Base-by-base conservation (phyloP, 1,140 invertebrate genomes). In the Manduca sexta region DNA sequence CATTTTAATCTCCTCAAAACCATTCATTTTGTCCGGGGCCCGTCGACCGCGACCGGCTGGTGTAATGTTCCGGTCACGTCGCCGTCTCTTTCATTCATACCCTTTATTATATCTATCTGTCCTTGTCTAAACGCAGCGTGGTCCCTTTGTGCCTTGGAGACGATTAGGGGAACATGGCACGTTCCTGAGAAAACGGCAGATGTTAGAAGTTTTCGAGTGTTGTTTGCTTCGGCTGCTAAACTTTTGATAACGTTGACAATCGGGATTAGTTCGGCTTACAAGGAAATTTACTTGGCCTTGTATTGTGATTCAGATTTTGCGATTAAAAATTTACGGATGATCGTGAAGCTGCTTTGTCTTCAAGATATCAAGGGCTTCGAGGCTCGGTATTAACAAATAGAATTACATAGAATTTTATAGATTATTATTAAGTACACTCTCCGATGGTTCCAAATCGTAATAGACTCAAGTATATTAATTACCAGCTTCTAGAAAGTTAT, bases 151-250 rank as follows among this genome's bases (percentile, higher is more conserved):
- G 56, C 52, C 54, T 64, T 63, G 58, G 50, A 70, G 65, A 62
- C 71, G 74, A 82, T 79, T 76, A 79, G 77, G 73, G 74, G 75
- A 56, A 74, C 68, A 69, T 72, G 67, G 72, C 75, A 79, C 75
- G 78, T 65, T 79, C 75, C 74, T 82, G 78, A 74, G 78, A 82
- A 81, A 77, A 63, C 66, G 69, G 74, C 78, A 82, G 75, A 82
- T 82, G 78, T 78, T 63, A 70, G 49, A 50, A 72, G 60, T 73
- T 68, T 26, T 18, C 41, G 43, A 17, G 16, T 35, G 31, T 45
- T 78, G 71, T 77, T 76, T 74, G 69, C 63, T 58, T 60, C 64
- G 61, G 55, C 49, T 55, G 45, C 53, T 44, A 45, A 69, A 72
- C 68, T 60, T 60, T 72, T 69, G 67, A 65, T 70, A 72, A 70